Evolutionary conservation across 2,888 invertebrate species (phyloP), one percentile per base, ranked within the genome.

Genomic region (Euspilapteryx auroguttella): DNA sequence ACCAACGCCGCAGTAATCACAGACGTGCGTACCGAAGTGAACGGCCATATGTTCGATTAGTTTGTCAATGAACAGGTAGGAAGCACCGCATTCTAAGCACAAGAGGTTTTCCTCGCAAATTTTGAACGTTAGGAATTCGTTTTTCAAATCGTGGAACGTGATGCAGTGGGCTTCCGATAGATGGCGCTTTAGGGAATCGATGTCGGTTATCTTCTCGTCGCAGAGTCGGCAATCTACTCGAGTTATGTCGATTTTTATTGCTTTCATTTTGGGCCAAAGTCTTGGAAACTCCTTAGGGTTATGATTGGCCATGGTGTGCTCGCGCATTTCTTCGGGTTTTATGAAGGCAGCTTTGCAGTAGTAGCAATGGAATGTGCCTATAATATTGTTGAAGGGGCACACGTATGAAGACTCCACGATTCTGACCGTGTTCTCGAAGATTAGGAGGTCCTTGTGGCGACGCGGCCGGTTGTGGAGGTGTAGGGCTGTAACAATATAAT

Each of bases 331-430:
- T 0, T 29, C 17, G 0, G 71, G 69, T 12, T 71, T 65, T 0
- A 47, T 34, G 40, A 49, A 64, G 1, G 44, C 36, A 3, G 50
- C 43, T 0, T 63, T 66, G 23, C 75, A 75, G 34, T 73, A 75
- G 37, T 64, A 71, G 27, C 75, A 75, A 0, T 68, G 34, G 0
- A 73, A 34, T 7, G 73, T 58, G 36, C 69, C 73, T 33, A 73
- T 71, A 0, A 73, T 34, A 10, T 73, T 73, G 29, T 62, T 66
- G 45, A 75, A 75, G 0, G 75, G 73, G 4, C 65, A 66, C 0
- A 55, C 63, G 28, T 49, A 65, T 0, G 75, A 75, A 31, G 39
- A 59, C 28, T 73, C 71, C 0, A 75, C 48, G 12, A 73, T 55
- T 0, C 63, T 53, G 0, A 63, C 35, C n/a, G 68, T 54, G 30